A percentile compares a stretch with the other conserved stretches of the same genome.
Conservation (phyloP, 2,797 vertebrate genomes). For the Dipus sagitta region DNA sequence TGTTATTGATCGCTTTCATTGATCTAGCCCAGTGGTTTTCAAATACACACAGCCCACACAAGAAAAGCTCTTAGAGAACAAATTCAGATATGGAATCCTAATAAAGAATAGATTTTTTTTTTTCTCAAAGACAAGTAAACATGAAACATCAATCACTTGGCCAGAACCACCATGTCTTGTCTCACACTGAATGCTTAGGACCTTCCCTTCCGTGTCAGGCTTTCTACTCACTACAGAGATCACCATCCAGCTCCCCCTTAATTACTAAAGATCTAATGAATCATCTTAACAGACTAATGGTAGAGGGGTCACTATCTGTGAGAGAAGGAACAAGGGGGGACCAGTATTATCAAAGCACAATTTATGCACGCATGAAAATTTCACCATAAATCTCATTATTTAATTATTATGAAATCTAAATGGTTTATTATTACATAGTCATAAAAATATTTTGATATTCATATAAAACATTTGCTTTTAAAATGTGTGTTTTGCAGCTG, state of each 20-base stretch:
- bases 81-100: background rate
- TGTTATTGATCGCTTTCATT: slow-evolving; percentile 3
- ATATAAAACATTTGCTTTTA: too few species aligned
- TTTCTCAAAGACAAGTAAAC: slow-evolving; percentile 19
- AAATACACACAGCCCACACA: background rate
- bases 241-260: background rate
- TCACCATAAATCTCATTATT: too few species aligned
- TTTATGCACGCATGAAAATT: too few species aligned
- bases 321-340: too few species aligned
- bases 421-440: too few species aligned
- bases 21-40: slow-evolving; percentile 43
- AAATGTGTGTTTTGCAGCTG: too few species aligned
- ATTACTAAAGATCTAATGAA: slow-evolving; percentile 2
- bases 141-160: background rate
- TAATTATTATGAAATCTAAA: too few species aligned
- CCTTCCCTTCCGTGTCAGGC: background rate
- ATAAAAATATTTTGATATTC: too few species aligned
- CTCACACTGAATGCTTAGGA: background rate
- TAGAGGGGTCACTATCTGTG: too few species aligned
- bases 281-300: background rate
- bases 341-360: too few species aligned
- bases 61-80: background rate
- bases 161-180: background rate
- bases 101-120: background rate
- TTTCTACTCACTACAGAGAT: slow-evolving; percentile 13